These are phyloP conservation scores for Artemia franciscana DNA, from an alignment of 1,140 invertebrate genomes.

Conservation along the genomic window DNA sequence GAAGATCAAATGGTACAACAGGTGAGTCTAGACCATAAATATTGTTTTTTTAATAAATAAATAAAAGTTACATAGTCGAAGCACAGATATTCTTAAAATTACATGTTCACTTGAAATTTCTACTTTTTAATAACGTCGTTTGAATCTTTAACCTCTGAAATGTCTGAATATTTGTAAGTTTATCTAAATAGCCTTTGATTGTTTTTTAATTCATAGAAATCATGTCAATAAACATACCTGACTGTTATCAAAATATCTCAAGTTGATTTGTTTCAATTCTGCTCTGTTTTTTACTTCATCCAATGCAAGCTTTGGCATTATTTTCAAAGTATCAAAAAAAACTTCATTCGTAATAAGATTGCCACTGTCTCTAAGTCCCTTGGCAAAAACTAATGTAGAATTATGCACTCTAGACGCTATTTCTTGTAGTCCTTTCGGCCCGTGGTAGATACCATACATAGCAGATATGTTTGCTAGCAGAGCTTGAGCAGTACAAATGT, in stretches of 20 bases:
- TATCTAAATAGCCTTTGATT: too few species aligned
- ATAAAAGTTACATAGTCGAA: too few species aligned
- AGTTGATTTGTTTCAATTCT: conserved; percentile 54
- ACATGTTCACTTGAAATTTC: too few species aligned
- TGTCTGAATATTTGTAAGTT: too few species aligned
- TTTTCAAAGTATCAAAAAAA: conserved; percentile 84
- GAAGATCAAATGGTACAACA: too few species aligned
- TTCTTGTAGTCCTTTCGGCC: conserved; percentile 62
- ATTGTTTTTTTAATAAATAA: too few species aligned
- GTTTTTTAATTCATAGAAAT: too few species aligned
- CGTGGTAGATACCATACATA: conserved; percentile 97
- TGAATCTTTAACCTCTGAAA: too few species aligned
- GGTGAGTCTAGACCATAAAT: too few species aligned
- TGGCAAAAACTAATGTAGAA: conserved; percentile 48
- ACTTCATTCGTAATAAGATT: conserved; percentile 48
- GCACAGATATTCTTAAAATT: too few species aligned
- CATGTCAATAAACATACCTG: too few species aligned
- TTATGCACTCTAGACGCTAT: conserved; percentile 75
- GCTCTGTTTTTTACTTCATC: conserved; percentile 39
- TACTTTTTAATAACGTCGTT: too few species aligned
- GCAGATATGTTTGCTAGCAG: conserved; percentile 42
- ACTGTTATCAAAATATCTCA: conserved; percentile 38
- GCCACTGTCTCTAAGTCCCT: conserved; percentile 40
- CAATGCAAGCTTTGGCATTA: conserved; percentile 32
- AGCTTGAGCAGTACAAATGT: conserved; percentile 97